These are phyloP conservation scores for Nyctereutes procyonoides DNA, from an alignment of 2,113 vertebrate species.

Conservation along the genomic window DNA sequence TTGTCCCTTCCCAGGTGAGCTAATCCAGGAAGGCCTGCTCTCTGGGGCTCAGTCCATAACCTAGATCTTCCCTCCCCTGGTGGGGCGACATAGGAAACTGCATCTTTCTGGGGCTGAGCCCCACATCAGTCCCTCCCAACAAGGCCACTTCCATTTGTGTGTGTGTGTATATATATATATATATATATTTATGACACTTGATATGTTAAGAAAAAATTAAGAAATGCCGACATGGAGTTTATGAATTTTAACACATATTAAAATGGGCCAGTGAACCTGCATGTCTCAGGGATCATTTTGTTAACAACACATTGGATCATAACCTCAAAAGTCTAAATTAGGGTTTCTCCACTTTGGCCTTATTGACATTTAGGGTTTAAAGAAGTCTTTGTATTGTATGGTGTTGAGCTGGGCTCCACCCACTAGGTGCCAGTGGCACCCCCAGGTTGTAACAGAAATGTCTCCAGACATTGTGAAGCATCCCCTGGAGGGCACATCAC, in stretches of 20 bases:
- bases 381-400: neutral
- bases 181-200: neutral
- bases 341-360: neutral
- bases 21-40: neutral
- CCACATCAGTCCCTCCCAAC: neutral
- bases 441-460: neutral
- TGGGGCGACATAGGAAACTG: neutral
- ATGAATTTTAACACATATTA: neutral
- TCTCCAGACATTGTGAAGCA: neutral
- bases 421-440: neutral
- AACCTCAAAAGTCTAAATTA: neutral
- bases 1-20: neutral
- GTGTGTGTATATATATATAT: too few species aligned
- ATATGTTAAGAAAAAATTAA: neutral
- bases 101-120: neutral
- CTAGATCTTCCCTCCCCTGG: neutral
- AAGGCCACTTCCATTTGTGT: neutral
- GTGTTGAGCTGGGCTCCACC: neutral
- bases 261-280: neutral
- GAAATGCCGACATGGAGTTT: neutral
- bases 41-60: neutral
- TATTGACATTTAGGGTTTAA: neutral
- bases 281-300: rapidly evolving
- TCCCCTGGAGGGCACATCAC: neutral
- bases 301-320: neutral